phyloP scores from a whole-genome alignment of 1,140 invertebrate genomes.

The Pogonognathellus flavescens region DNA sequence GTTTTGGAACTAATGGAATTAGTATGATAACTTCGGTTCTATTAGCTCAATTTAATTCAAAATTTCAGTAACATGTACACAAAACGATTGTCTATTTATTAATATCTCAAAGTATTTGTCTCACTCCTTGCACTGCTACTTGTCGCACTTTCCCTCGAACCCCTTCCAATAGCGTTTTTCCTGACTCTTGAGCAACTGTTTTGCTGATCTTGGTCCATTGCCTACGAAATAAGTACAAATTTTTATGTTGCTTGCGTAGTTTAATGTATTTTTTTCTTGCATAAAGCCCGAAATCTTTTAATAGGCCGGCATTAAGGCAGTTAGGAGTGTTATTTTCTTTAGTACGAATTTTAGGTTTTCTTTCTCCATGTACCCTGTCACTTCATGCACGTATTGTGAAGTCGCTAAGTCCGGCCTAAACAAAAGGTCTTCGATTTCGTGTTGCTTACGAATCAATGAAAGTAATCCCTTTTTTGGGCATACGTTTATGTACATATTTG shows the following conservation, averaged over 20 bases:
- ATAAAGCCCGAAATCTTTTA: not conserved
- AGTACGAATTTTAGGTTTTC: not conserved
- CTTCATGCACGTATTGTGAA: constrained; percentile 31
- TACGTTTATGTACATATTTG: not conserved
- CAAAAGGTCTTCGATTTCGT: constrained; percentile 12
- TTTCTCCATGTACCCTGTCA: not conserved
- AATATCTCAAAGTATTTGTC: no score
- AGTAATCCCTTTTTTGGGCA: not conserved
- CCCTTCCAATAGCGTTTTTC: not conserved
- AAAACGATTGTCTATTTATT: no score
- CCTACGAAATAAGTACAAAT: not conserved
- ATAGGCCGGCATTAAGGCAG: not conserved
- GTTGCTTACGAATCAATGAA: not conserved
- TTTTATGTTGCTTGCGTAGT: not conserved
- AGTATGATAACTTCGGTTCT: no score
- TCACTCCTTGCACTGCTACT: not conserved
- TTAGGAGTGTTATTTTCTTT: not conserved
- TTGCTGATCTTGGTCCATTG: not conserved
- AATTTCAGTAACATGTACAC: no score
- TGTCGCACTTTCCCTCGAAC: not conserved
- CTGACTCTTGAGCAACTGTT: not conserved
- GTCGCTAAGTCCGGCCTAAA: constrained; percentile 56
- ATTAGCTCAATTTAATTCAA: no score
- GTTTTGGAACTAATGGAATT: no score
- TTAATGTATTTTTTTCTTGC: not conserved